Base-by-base conservation (phyloP, 2,113 vertebrate genomes). In the Hepsetus odoe region DNA sequence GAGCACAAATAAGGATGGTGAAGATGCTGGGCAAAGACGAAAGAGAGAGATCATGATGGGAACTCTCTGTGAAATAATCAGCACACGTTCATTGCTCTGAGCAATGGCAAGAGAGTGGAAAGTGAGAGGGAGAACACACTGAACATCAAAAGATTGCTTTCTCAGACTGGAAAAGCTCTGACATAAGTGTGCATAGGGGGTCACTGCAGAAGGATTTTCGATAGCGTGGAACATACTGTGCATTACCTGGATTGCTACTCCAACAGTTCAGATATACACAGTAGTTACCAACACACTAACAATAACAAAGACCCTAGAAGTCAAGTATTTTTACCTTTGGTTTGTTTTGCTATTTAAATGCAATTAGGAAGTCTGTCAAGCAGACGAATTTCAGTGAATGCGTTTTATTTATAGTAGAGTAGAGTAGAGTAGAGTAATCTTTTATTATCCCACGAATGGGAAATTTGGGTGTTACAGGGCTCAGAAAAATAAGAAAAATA, bases 31-130 rank as follows among this genome's bases (percentile, higher is more conserved):
- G 51, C n/a, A 55, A 55, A 74, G 53, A 51, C 53, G 64, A 78
- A 61, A 65, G 55, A 24, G 42, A 69, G 59, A 59, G 66, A 64
- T 74, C 58, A 72, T 78, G 80, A 74, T 62, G 70, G 55, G 67
- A 82, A 78, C 76, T 77, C 75, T 61, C 51, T 44, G 72, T 79
- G 72, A 84, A 79, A 71, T 84, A 82, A 82, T 78, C 71, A 81
- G 73, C 72, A 49, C 72, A 68, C 42, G 76, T 75, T 40, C 26
- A 10, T 66, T 0, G 71, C 79, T 78, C 49, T 30, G 46, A 81
- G 70, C 35, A 35, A 64, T 38, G 40, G 56, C 30, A 24, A 30
- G 68, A 77, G 33, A 2, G 26, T 12, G 10, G 62, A 77, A 26
- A 28, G 56, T 12, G 11, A 26, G 28, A 32, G 13, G 28, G 56